A percentile compares a stretch with the other conserved stretches of the same genome.
These are phyloP conservation scores for Cydia splendana DNA, from an alignment of 1,140 invertebrate species.

Conservation along the genomic window DNA sequence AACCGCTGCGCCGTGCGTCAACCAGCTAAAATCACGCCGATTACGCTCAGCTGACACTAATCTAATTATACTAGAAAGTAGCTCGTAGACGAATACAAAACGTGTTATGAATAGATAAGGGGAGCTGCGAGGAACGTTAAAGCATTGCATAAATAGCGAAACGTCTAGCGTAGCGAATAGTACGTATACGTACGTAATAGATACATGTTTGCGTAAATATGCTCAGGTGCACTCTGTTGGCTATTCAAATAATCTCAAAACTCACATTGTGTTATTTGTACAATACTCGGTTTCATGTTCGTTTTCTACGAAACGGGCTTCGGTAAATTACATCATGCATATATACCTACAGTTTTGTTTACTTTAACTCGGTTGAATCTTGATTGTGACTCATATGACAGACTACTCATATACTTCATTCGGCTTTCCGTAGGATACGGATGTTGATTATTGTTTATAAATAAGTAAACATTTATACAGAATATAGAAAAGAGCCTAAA, in stretches of 20 bases:
- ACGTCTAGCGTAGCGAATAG: conserved; percentile 16
- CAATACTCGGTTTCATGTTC: conserved; percentile 12
- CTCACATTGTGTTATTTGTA: conserved; percentile 17
- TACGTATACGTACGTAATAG: neutral
- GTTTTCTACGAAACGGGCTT: conserved; percentile 13
- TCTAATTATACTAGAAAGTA: neutral
- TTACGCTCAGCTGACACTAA: neutral
- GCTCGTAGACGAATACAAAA: neutral
- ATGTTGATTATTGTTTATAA: neutral
- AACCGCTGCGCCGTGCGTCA: neutral
- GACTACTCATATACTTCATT: neutral
- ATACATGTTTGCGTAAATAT: conserved; percentile 8
- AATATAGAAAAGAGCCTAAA: neutral
- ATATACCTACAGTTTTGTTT: conserved; percentile 15
- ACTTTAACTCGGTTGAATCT: conserved; percentile 2
- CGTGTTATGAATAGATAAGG: neutral
- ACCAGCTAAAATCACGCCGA: neutral
- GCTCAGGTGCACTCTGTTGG: neutral
- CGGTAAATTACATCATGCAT: conserved; percentile 8
- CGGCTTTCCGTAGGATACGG: neutral
- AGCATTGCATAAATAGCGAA: conserved; percentile 18
- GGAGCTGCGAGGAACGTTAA: neutral
- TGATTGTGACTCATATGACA: conserved; percentile 3
- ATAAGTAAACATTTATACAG: no score
- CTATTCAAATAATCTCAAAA: conserved; percentile 14